Evolutionary conservation across 2,113 vertebrate species (phyloP).

Genomic region (Gnathonemus longibarbis): DNA sequence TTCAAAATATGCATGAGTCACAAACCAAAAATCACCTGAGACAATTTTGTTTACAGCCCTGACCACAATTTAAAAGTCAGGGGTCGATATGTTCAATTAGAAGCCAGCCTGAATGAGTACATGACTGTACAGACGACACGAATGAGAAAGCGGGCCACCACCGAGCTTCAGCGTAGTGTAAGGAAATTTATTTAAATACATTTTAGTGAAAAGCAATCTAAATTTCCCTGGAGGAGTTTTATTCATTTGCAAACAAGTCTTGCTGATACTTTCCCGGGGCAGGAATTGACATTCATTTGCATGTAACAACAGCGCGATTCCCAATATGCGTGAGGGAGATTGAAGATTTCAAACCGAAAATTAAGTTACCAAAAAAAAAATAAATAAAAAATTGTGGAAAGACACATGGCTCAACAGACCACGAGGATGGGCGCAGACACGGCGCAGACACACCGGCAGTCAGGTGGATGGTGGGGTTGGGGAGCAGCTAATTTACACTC

Average conservation of each 20-base stretch:
- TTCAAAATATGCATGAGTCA: background rate
- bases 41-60: background rate
- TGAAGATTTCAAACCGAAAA: conserved; percentile 14
- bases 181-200: conserved; percentile 4
- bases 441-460: background rate
- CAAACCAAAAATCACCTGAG: background rate
- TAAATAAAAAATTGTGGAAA: background rate
- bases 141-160: background rate
- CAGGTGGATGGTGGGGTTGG: conserved; percentile 20
- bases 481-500: conserved; percentile 46
- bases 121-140: background rate
- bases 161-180: background rate
- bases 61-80: background rate
- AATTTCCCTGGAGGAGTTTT: conserved; percentile 19
- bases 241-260: conserved; percentile 21
- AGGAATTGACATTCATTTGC: conserved; percentile 21
- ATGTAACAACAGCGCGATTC: conserved; percentile 13
- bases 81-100: background rate
- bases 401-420: background rate
- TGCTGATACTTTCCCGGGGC: conserved; percentile 7
- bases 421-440: conserved; percentile 1
- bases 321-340: conserved; percentile 19
- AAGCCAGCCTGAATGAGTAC: background rate
- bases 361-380: conserved; percentile 4
- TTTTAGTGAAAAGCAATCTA: conserved; percentile 16